phyloP scores from a whole-genome alignment of 2,797 vertebrate genomes.

The Alca torda region DNA sequence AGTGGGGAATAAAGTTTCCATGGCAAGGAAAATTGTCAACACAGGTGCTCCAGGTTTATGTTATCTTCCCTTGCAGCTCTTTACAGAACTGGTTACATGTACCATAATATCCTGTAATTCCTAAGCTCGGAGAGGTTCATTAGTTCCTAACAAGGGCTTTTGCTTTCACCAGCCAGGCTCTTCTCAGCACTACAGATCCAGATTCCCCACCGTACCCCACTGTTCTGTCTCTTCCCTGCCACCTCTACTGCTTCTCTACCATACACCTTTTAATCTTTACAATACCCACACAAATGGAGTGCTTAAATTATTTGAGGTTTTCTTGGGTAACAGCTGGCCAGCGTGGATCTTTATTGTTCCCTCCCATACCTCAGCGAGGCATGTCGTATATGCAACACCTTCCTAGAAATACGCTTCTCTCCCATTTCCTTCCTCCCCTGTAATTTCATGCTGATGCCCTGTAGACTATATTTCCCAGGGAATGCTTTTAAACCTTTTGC shows the following conservation, averaged over 20 bases:
- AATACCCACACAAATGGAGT: not conserved
- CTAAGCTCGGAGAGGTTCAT: not conserved
- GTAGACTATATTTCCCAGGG: not conserved
- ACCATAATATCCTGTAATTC: not conserved
- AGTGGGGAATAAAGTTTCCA: not conserved
- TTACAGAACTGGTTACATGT: not conserved
- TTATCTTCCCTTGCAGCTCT: not conserved
- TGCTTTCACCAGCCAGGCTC: not conserved
- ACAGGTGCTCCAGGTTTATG: not conserved
- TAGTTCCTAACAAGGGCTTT: not conserved
- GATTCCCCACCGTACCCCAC: not conserved
- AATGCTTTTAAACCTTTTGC: conserved; percentile 40
- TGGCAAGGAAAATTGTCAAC: not conserved
- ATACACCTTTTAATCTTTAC: not conserved
- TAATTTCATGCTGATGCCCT: conserved; percentile 35
- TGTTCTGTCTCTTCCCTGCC: not conserved
- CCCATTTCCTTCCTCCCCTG: conserved; percentile 28
- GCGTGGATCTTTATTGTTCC: not conserved
- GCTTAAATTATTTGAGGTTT: not conserved
- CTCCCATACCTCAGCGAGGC: not conserved
- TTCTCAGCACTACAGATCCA: not conserved
- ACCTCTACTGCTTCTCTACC: not conserved
- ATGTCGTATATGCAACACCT: not conserved
- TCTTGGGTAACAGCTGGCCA: not conserved
- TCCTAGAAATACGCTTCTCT: not conserved